A percentile compares a stretch with the other conserved stretches of the same genome.
Conservation (phyloP, 2,113 vertebrate genomes). For the Cyprinus carpio region DNA sequence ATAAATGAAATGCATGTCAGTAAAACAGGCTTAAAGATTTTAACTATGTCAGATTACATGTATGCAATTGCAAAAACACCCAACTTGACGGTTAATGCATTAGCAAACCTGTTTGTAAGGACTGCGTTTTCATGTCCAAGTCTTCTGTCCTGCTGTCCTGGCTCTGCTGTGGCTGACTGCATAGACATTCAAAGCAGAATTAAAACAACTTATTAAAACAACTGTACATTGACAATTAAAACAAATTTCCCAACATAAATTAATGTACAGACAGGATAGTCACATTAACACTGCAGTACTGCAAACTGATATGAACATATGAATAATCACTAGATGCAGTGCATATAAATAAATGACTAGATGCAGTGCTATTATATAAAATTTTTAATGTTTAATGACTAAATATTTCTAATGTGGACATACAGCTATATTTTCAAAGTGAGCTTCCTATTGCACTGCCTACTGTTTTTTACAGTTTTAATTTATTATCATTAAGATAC, state of each 20-base stretch:
- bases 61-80: background rate
- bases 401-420: background rate
- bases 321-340: background rate
- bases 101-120: constrained; percentile 82
- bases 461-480: background rate
- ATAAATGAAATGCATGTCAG: constrained; percentile 22
- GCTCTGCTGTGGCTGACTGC: constrained; percentile 82
- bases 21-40: background rate
- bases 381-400: background rate
- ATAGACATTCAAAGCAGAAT: background rate
- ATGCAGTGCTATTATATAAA: background rate
- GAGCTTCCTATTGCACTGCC: background rate
- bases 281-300: background rate
- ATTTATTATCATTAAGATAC: background rate
- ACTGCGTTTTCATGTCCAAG: constrained; percentile 80
- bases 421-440: background rate
- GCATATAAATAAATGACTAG: background rate
- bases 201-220: constrained; percentile 8
- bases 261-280: background rate
- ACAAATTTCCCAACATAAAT: background rate
- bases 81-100: background rate
- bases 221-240: background rate
- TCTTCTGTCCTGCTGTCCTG: constrained; percentile 80
- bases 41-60: background rate
- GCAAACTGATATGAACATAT: background rate